Evolutionary conservation across 2,113 vertebrate species (phyloP).

Genomic region (Gambusia affinis): DNA sequence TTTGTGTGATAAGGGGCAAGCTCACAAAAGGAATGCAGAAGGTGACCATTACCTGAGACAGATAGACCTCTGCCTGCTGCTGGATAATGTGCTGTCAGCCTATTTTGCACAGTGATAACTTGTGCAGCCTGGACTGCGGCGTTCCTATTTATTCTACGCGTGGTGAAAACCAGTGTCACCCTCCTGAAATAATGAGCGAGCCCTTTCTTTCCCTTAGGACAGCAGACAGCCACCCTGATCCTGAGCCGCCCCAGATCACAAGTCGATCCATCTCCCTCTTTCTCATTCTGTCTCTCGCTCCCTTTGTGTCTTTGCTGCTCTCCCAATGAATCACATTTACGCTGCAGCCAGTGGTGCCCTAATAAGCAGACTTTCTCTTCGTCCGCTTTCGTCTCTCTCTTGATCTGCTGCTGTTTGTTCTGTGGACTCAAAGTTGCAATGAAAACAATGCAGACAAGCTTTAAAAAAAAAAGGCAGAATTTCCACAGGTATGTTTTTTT

Average conservation of each 20-base stretch:
- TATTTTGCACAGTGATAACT: conserved; percentile 54
- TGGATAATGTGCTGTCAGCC: conserved; percentile 32
- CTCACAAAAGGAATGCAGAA: conserved; percentile 8
- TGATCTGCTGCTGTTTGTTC: conserved; percentile 12
- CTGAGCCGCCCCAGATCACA: conserved; percentile 75
- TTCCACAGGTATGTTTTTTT: too few species aligned
- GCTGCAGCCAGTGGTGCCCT: conserved; percentile 42
- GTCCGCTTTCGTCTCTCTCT: conserved; percentile 24
- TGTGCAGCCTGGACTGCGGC: conserved; percentile 33
- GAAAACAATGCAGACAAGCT: conserved; percentile 5
- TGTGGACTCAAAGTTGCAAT: background rate
- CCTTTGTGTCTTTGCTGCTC: conserved; percentile 29
- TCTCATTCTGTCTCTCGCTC: conserved; percentile 33
- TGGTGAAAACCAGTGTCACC: conserved; percentile 73
- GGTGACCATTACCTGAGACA: conserved; percentile 47
- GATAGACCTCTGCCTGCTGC: conserved; percentile 41
- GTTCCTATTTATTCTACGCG: conserved; percentile 47
- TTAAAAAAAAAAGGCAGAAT: conserved; percentile 4
- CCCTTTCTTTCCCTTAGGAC: conserved; percentile 76
- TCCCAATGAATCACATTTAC: conserved; percentile 47
- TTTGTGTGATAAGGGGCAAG: conserved; percentile 23
- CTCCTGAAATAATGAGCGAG: conserved; percentile 78
- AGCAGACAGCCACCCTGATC: conserved; percentile 70
- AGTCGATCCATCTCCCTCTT: conserved; percentile 63
- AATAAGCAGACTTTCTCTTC: conserved; percentile 47